A percentile compares a stretch with the other conserved stretches of the same genome.
phyloP scores from a whole-genome alignment of 1,140 invertebrate species.

The Platyscapa corneri region DNA sequence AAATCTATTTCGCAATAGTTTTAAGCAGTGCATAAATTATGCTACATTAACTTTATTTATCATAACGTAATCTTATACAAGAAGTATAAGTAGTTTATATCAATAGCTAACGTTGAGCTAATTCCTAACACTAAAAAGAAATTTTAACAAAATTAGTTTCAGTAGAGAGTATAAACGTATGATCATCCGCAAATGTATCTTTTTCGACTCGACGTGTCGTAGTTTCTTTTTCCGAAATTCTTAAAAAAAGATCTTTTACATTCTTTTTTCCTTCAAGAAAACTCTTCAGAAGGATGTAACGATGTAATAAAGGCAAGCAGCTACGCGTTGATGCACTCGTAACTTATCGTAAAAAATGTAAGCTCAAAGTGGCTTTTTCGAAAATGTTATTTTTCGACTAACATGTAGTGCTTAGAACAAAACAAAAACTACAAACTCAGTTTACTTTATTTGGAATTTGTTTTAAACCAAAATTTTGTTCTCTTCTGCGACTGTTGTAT shows the following conservation, averaged over 20 bases:
- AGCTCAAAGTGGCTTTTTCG: not conserved
- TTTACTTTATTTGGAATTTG: not conserved
- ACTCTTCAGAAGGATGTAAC: slow-evolving; percentile 21
- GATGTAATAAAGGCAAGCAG: slow-evolving; percentile 37
- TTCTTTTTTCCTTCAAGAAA: not conserved
- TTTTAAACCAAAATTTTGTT: too few relatives aligned
- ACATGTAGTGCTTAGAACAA: not conserved
- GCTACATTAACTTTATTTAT: too few relatives aligned
- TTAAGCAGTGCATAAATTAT: too few relatives aligned
- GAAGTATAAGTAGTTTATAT: too few relatives aligned
- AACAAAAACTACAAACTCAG: not conserved
- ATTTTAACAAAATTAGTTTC: not conserved
- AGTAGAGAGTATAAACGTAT: slow-evolving; percentile 11
- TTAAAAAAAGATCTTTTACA: slow-evolving; percentile 12
- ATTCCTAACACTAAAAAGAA: not conserved
- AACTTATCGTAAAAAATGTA: not conserved
- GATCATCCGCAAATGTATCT: not conserved
- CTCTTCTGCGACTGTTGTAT: too few relatives aligned
- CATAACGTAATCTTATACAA: too few relatives aligned
- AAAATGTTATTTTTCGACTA: not conserved
- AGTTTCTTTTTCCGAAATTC: slow-evolving; percentile 21
- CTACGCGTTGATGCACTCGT: not conserved
- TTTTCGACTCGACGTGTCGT: not conserved
- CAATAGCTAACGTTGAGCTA: too few relatives aligned
- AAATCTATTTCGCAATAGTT: too few relatives aligned